Conservation (phyloP, 2,797 vertebrate species). For the Semaprochilodus insignis region DNA sequence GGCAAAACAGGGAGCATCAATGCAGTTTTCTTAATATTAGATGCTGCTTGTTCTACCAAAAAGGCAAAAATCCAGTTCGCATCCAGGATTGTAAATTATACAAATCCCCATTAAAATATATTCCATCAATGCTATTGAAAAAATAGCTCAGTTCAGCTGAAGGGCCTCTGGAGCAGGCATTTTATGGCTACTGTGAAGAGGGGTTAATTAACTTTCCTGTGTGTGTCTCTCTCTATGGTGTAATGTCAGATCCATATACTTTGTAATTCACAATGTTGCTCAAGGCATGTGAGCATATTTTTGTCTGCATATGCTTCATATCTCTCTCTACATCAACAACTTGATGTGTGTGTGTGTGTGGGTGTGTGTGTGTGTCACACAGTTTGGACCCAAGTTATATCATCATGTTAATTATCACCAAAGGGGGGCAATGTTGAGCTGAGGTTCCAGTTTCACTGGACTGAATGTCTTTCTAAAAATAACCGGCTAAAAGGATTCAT, state of each 20-base stretch:
- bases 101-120: too few relatives aligned
- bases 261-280: slow-evolving; percentile 64
- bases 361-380: slow-evolving; percentile 6
- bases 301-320: not conserved
- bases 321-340: not conserved
- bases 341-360: slow-evolving; percentile 14
- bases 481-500: slow-evolving; percentile 21
- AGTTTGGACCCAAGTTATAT: not conserved
- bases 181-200: slow-evolving; percentile 53
- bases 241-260: slow-evolving; percentile 69
- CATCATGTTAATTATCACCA: slow-evolving; percentile 38
- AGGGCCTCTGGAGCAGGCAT: too few relatives aligned
- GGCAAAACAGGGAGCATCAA: too few relatives aligned
- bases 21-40: too few relatives aligned
- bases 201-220: slow-evolving; percentile 74
- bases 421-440: slow-evolving; percentile 54
- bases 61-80: too few relatives aligned
- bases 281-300: not conserved
- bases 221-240: slow-evolving; percentile 62
- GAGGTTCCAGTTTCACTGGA: slow-evolving; percentile 13
- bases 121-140: too few relatives aligned
- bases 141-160: too few relatives aligned
- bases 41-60: too few relatives aligned
- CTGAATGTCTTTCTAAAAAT: slow-evolving; percentile 42
- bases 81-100: too few relatives aligned